A percentile compares a stretch with the other conserved stretches of the same genome.
Conservation (phyloP, 2,888 invertebrate genomes). For the Archips crataeganus region DNA sequence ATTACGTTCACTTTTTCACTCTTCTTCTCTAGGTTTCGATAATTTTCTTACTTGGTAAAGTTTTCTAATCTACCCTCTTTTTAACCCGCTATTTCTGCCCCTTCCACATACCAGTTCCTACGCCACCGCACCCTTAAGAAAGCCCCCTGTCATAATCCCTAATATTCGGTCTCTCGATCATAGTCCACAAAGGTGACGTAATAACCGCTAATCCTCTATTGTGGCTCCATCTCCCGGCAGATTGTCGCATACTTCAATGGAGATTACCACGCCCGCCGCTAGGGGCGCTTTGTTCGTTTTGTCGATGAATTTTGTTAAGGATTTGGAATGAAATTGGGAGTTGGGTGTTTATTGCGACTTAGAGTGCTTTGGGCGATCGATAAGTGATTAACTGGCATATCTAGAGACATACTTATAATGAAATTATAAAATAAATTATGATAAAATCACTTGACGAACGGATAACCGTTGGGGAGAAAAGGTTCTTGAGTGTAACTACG, state of each 20-base stretch:
- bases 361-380: background rate
- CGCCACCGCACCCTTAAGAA: conserved; percentile 52
- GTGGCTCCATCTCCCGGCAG: conserved; percentile 84
- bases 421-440: too few species aligned
- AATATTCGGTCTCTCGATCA: conserved; percentile 82
- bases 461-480: too few species aligned
- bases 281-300: conserved; percentile 78
- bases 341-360: background rate
- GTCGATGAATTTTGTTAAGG: conserved; percentile 48
- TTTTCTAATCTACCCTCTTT: background rate
- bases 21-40: too few species aligned
- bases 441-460: too few species aligned
- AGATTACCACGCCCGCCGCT: conserved; percentile 67
- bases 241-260: conserved; percentile 75
- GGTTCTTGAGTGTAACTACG: too few species aligned
- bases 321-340: conserved; percentile 14
- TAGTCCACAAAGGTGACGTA: conserved; percentile 83
- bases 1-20: background rate
- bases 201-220: conserved; percentile 83
- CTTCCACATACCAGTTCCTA: conserved; percentile 35
- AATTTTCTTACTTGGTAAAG: too few species aligned
- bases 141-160: conserved; percentile 80
- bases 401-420: too few species aligned
- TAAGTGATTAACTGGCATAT: background rate
- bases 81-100: background rate